Evolutionary conservation across 2,888 invertebrate genomes (phyloP).

Genomic region (Drosophila mettleri): DNA sequence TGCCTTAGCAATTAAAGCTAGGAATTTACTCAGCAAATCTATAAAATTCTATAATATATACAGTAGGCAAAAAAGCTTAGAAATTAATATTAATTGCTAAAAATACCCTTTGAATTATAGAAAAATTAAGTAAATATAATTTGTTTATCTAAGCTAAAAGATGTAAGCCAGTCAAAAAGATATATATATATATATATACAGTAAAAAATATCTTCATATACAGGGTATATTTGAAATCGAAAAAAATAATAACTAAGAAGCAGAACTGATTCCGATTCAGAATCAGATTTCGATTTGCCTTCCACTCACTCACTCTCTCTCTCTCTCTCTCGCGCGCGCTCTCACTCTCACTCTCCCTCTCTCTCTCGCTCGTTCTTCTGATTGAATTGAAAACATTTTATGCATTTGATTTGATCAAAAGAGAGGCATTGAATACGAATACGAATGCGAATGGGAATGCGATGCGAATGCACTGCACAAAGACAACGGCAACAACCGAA

Average conservation of each 20-base stretch:
- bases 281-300: constrained; percentile 40
- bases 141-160: too few species aligned
- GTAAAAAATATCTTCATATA: not conserved
- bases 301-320: not conserved
- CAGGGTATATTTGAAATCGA: constrained; percentile 15
- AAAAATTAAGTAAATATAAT: too few species aligned
- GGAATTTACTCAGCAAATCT: too few species aligned
- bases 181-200: not conserved
- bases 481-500: constrained; percentile 34
- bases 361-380: constrained; percentile 29
- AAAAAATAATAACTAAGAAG: constrained; percentile 3
- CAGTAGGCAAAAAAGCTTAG: too few species aligned
- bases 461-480: constrained; percentile 51
- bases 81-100: too few species aligned
- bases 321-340: not conserved
- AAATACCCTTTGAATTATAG: too few species aligned
- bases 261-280: constrained; percentile 34
- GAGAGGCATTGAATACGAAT: constrained; percentile 63
- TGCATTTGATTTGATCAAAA: constrained; percentile 80
- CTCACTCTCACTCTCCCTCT: not conserved
- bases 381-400: constrained; percentile 78
- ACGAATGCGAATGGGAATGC: constrained; percentile 41
- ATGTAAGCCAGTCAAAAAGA: too few species aligned
- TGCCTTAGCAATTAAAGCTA: not conserved
- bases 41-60: too few species aligned